phyloP scores from a whole-genome alignment of 2,113 vertebrate species.

The Chrysochloris asiatica region DNA sequence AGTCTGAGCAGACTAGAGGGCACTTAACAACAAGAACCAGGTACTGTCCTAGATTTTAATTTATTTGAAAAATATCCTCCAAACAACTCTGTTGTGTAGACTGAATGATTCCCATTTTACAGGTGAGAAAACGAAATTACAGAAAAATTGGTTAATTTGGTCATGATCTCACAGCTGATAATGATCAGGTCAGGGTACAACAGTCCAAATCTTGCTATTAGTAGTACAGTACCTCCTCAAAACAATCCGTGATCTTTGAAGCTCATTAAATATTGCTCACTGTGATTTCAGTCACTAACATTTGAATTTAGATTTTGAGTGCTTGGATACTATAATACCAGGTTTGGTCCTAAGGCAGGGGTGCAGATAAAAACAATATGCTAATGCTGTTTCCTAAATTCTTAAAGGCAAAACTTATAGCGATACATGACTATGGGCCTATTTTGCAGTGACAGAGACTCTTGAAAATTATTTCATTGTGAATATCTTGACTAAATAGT shows the following conservation, averaged over 20 bases:
- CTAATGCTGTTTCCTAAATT: background rate
- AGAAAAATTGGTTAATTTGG: background rate
- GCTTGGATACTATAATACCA: background rate
- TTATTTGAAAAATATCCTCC: constrained; percentile 16
- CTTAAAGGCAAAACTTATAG: background rate
- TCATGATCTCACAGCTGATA: background rate
- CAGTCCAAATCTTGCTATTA: background rate
- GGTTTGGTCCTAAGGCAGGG: background rate
- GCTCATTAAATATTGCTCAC: background rate
- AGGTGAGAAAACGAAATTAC: background rate
- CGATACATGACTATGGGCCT: background rate
- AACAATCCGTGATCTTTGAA: background rate
- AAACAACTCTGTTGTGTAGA: background rate
- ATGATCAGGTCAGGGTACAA: background rate
- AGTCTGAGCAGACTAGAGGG: no score
- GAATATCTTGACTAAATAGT: background rate
- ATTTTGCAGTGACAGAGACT: background rate
- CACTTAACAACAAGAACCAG: no score
- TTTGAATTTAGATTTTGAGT: constrained; percentile 9
- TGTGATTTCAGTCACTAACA: background rate
- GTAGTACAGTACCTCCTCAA: background rate
- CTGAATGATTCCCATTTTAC: background rate
- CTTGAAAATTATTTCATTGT: background rate
- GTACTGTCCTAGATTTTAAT: constrained; percentile 10
- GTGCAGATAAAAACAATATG: background rate